phyloP scores from a whole-genome alignment of 2,797 vertebrate genomes.

The Coracias cyanogaster region DNA sequence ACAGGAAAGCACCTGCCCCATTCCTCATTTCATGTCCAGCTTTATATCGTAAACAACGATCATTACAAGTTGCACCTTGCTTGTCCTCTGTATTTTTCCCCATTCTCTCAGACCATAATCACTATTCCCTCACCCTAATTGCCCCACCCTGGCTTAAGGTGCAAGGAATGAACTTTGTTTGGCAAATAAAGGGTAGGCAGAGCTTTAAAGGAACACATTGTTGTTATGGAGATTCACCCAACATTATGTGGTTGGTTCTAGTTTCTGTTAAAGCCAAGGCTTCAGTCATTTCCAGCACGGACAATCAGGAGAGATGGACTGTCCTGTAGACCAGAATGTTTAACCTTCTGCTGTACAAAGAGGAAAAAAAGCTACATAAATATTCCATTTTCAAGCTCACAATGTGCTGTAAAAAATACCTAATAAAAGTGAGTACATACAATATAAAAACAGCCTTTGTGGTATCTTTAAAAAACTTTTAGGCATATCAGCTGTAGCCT shows the following conservation, averaged over 20 bases:
- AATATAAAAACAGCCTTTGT: not conserved
- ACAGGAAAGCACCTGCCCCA: not conserved
- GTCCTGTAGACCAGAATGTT: not conserved
- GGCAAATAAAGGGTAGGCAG: conserved; percentile 33
- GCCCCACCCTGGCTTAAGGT: conserved; percentile 59
- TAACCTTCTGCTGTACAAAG: not conserved
- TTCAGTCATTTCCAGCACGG: not conserved
- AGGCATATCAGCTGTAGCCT: not conserved
- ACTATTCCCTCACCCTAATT: conserved; percentile 40
- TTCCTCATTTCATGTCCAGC: not conserved
- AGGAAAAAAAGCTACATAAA: not conserved
- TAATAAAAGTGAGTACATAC: not conserved
- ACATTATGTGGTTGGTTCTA: not conserved
- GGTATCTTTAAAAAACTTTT: not conserved
- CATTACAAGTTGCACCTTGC: conserved; percentile 26
- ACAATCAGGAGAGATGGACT: not conserved
- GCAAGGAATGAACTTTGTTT: conserved; percentile 37
- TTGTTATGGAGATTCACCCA: not conserved
- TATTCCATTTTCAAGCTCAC: not conserved
- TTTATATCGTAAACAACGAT: conserved; percentile 33
- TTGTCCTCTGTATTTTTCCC: not conserved
- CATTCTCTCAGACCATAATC: conserved; percentile 51
- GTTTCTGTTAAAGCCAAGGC: not conserved
- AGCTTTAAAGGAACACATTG: not conserved
- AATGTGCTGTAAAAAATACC: not conserved